Percentiles rank a stretch among this genome's conserved stretches.
phyloP scores from a whole-genome alignment of 1,140 invertebrate species.

The Saccostrea glomerata region DNA sequence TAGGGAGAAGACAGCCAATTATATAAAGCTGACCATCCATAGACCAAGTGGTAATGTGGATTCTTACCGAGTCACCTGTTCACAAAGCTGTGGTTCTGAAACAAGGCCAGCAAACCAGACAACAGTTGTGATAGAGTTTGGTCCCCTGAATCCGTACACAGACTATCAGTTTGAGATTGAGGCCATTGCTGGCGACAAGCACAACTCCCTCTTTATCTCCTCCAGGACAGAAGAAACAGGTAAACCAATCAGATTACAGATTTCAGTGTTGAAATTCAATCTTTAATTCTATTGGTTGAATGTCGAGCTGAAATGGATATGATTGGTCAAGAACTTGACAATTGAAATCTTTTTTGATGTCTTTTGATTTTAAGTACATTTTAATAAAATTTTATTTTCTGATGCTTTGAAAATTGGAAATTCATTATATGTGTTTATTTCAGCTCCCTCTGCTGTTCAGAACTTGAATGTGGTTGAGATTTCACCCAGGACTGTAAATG shows the following conservation, averaged over 20 bases:
- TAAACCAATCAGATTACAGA: constrained; percentile 47
- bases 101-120: constrained; percentile 34
- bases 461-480: constrained; percentile 59
- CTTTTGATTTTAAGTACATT: no score
- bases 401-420: no score
- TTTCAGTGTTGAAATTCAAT: not conserved
- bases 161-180: constrained; percentile 64
- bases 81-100: constrained; percentile 48
- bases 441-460: constrained; percentile 68
- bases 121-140: constrained; percentile 49
- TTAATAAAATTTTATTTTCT: no score
- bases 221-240: constrained; percentile 65
- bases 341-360: no score
- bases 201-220: constrained; percentile 45
- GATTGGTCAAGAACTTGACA: not conserved
- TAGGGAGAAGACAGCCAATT: constrained; percentile 18
- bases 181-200: constrained; percentile 54
- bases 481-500: constrained; percentile 57
- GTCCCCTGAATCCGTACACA: constrained; percentile 60
- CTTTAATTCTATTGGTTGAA: not conserved
- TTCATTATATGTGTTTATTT: constrained; percentile 32
- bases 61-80: constrained; percentile 59
- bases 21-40: constrained; percentile 31
- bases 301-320: not conserved
- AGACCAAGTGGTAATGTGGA: constrained; percentile 62